Conservation (phyloP, 2,888 invertebrate genomes). For the Sympetrum striolatum region DNA sequence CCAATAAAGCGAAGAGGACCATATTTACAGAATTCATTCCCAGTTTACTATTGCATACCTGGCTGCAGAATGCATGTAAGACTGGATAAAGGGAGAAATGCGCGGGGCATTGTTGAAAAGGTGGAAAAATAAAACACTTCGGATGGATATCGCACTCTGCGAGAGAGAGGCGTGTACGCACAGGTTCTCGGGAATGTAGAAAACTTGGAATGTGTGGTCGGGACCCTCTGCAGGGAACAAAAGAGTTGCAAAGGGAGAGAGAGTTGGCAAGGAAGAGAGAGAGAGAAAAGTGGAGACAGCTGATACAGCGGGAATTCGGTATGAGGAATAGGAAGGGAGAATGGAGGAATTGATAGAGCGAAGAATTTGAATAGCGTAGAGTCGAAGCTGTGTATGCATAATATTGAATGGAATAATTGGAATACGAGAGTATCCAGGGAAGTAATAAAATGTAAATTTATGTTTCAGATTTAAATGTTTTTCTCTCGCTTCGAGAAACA, state of each 20-base stretch:
- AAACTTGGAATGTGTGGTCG: background rate
- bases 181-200: background rate
- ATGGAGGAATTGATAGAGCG: background rate
- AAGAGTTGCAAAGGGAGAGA: background rate
- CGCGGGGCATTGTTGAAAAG: background rate
- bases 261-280: background rate
- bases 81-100: too few species aligned
- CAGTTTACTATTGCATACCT: background rate
- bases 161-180: background rate
- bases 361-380: too few species aligned
- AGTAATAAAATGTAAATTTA: too few species aligned
- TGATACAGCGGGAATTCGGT: background rate
- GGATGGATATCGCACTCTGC: background rate
- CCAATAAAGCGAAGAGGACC: too few species aligned
- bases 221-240: background rate
- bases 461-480: too few species aligned
- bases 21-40: too few species aligned
- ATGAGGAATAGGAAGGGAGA: background rate
- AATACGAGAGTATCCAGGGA: too few species aligned
- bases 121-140: background rate
- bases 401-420: too few species aligned
- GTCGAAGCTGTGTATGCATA: too few species aligned
- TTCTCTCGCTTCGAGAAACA: too few species aligned
- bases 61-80: background rate
- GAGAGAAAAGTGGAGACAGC: background rate